phyloP scores from a whole-genome alignment of 2,113 vertebrate genomes.

The Alaudala cheleensis region DNA sequence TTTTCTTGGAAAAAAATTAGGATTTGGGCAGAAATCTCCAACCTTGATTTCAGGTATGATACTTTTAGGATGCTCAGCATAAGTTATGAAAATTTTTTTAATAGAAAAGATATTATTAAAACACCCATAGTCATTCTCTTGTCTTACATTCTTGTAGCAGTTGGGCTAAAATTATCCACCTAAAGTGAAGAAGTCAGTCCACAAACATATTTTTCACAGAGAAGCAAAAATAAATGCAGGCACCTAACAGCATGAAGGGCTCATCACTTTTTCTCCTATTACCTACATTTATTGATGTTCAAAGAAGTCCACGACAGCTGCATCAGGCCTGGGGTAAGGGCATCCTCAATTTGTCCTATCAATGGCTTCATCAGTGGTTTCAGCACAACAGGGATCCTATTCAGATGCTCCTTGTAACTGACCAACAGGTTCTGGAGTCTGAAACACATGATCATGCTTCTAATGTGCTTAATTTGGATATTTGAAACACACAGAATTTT shows the following conservation, averaged over 20 bases:
- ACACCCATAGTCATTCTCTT: background rate
- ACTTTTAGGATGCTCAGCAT: background rate
- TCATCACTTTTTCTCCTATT: background rate
- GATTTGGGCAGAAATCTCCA: background rate
- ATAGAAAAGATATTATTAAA: background rate
- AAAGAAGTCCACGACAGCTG: constrained; percentile 79
- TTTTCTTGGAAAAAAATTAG: background rate
- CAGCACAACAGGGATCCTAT: constrained; percentile 69
- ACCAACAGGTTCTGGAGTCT: constrained; percentile 77
- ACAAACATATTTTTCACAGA: background rate
- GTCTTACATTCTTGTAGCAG: background rate
- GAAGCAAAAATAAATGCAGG: background rate
- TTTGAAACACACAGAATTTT: background rate
- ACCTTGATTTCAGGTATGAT: background rate
- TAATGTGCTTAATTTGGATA: background rate
- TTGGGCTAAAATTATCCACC: background rate
- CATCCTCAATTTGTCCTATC: constrained; percentile 70
- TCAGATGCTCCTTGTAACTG: constrained; percentile 57
- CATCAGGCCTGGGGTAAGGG: constrained; percentile 74
- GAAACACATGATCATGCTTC: background rate
- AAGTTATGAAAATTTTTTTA: background rate
- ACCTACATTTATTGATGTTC: constrained; percentile 71
- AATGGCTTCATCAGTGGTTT: constrained; percentile 78
- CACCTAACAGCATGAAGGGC: background rate
- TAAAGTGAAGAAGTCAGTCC: background rate